Conservation (phyloP, 2,888 invertebrate species). For the Himalopsyche japonica region DNA sequence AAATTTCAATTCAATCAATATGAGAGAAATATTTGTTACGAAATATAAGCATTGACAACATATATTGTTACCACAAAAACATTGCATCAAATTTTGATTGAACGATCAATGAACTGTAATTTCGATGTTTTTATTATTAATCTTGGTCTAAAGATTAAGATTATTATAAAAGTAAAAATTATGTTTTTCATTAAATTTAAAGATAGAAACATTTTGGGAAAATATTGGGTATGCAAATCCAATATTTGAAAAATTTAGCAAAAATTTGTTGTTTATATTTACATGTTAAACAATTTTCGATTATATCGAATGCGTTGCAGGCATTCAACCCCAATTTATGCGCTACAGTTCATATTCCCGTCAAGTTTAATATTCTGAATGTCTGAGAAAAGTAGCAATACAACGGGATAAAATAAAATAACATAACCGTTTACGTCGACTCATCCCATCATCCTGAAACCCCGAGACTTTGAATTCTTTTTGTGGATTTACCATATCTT, state of each 20-base stretch:
- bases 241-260: not conserved
- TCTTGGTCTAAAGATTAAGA: too few species aligned
- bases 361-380: not conserved
- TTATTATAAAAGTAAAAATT: too few species aligned
- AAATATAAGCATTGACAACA: too few species aligned
- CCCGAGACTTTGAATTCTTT: not conserved
- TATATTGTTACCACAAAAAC: too few species aligned
- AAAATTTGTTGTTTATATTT: not conserved
- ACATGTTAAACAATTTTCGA: not conserved
- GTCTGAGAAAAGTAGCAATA: not conserved
- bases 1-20: too few species aligned
- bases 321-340: not conserved
- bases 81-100: too few species aligned
- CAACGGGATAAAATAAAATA: not conserved
- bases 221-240: not conserved
- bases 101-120: too few species aligned
- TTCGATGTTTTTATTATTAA: too few species aligned
- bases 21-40: too few species aligned
- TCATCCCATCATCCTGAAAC: not conserved
- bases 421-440: not conserved
- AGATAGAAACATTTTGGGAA: too few species aligned
- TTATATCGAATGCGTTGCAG: not conserved
- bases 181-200: too few species aligned
- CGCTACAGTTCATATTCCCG: not conserved
- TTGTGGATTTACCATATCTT: slow-evolving; percentile 16